Evolutionary conservation across 1,140 invertebrate genomes (phyloP).

Genomic region (Drosophila kikkawai): DNA sequence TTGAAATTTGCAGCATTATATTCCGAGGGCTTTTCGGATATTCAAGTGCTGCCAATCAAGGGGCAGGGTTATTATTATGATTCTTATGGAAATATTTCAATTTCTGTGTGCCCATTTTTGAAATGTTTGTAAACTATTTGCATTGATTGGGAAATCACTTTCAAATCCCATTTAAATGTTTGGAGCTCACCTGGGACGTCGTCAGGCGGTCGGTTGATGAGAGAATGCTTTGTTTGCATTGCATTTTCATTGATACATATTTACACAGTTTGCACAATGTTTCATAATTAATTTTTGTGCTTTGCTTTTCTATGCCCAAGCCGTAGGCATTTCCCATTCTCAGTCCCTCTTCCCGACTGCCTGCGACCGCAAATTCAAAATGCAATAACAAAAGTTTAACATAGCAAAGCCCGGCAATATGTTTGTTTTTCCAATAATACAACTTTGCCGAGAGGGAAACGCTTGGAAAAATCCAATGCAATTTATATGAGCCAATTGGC

Average conservation of each 20-base stretch:
- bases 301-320: slow-evolving; percentile 64
- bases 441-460: slow-evolving; percentile 51
- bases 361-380: slow-evolving; percentile 43
- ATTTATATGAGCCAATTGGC: slow-evolving; percentile 67
- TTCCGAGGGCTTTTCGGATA: slow-evolving; percentile 6
- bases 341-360: neutral
- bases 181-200: slow-evolving; percentile 16
- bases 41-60: slow-evolving; percentile 14
- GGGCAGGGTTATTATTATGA: slow-evolving; percentile 36
- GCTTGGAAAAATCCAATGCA: slow-evolving; percentile 45
- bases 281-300: slow-evolving; percentile 77
- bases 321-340: slow-evolving; percentile 41
- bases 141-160: slow-evolving; percentile 50
- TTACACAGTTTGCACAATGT: slow-evolving; percentile 53
- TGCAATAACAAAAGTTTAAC: slow-evolving; percentile 52
- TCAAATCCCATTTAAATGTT: slow-evolving; percentile 51
- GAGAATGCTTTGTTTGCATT: slow-evolving; percentile 42
- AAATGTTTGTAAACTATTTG: slow-evolving; percentile 47
- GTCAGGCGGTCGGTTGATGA: slow-evolving; percentile 2
- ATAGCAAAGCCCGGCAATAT: slow-evolving; percentile 26
- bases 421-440: slow-evolving; percentile 72
- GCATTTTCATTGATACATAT: slow-evolving; percentile 55
- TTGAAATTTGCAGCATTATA: slow-evolving; percentile 17
- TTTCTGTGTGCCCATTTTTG: slow-evolving; percentile 18
- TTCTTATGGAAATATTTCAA: slow-evolving; percentile 51